Evolutionary conservation across 2,113 vertebrate species (phyloP).

Genomic region (Terrapene triunguis): DNA sequence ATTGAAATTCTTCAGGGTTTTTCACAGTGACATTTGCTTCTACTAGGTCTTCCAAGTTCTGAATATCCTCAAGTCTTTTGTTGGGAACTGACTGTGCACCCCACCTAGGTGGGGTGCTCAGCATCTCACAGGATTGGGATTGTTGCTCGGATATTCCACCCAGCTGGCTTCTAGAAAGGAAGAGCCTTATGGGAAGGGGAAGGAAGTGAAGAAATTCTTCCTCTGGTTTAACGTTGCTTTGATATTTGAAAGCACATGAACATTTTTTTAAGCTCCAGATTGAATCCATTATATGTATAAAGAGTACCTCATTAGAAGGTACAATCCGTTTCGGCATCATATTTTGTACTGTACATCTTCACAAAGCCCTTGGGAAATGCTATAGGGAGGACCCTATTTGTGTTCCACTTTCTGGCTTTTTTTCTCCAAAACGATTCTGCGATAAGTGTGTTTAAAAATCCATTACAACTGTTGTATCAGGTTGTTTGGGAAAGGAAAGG

Average conservation of each 20-base stretch:
- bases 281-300: background rate
- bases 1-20: background rate
- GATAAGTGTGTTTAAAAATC: conserved; percentile 67
- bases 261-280: background rate
- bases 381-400: background rate
- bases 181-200: background rate
- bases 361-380: background rate
- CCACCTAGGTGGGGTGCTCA: background rate
- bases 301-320: background rate
- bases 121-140: rapidly evolving
- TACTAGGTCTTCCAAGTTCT: background rate
- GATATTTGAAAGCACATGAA: background rate
- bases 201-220: background rate
- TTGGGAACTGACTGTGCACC: background rate
- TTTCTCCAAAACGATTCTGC: conserved; percentile 17
- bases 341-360: background rate
- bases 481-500: conserved; percentile 56
- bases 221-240: background rate
- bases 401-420: conserved; percentile 3
- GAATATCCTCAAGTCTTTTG: background rate
- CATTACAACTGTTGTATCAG: conserved; percentile 23
- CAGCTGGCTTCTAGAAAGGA: background rate
- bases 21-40: background rate
- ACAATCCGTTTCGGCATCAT: background rate
- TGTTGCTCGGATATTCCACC: background rate